Evolutionary conservation across 1,140 invertebrate genomes (phyloP).

Genomic region (Drosophila tsacasi): DNA sequence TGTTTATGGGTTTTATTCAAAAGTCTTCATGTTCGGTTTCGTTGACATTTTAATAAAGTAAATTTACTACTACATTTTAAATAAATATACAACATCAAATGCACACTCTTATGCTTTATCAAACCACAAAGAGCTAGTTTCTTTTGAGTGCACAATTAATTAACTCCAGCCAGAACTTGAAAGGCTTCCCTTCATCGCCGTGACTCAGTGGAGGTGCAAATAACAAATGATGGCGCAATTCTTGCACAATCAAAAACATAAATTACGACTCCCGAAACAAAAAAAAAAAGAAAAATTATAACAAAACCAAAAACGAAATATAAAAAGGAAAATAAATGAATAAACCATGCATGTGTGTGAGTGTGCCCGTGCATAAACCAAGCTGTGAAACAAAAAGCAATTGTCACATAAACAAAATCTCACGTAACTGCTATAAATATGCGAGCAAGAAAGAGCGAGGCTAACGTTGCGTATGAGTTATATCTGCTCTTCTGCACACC

Average conservation of each 20-base stretch:
- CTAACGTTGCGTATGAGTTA: slow-evolving; percentile 82
- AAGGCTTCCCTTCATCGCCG: slow-evolving; percentile 37
- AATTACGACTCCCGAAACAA: slow-evolving; percentile 59
- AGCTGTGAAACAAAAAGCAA: slow-evolving; percentile 76
- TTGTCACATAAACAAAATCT: slow-evolving; percentile 82
- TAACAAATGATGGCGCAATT: slow-evolving; percentile 72
- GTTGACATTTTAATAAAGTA: background rate
- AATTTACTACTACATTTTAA: background rate
- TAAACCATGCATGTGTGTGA: slow-evolving; percentile 42
- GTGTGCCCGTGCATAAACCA: slow-evolving; percentile 38
- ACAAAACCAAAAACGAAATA: slow-evolving; percentile 36
- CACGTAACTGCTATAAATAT: slow-evolving; percentile 82
- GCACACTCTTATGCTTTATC: too few species aligned
- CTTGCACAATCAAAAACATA: slow-evolving; percentile 79
- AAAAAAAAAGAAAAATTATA: slow-evolving; percentile 62
- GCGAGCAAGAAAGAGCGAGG: slow-evolving; percentile 64
- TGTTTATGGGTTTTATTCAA: background rate
- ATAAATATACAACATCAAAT: background rate
- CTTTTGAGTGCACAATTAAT: slow-evolving; percentile 41
- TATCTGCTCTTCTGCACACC: slow-evolving; percentile 43
- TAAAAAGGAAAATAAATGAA: slow-evolving; percentile 44
- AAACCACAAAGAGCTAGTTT: slow-evolving; percentile 1
- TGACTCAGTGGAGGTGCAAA: slow-evolving; percentile 28
- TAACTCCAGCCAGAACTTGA: slow-evolving; percentile 44
- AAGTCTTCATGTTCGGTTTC: background rate